Evolutionary conservation across 1,140 invertebrate species (phyloP).

Genomic region (Glomeris maerens): DNA sequence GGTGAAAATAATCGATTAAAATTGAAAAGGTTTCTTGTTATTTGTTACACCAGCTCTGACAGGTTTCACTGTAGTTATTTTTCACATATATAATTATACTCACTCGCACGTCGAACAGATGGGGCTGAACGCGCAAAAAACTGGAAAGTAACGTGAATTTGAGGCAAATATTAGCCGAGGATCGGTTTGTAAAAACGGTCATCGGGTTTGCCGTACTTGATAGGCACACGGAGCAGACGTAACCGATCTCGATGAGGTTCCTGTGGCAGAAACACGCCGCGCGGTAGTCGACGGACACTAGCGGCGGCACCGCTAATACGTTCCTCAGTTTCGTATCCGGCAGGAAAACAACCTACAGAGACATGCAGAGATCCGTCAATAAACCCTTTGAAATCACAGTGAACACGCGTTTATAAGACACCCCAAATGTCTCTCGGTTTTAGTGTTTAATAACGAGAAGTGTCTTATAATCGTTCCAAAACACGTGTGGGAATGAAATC

Average conservation of each 20-base stretch:
- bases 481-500: too few species aligned
- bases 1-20: too few species aligned
- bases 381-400: too few species aligned
- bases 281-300: constrained; percentile 82
- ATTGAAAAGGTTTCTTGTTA: too few species aligned
- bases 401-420: too few species aligned
- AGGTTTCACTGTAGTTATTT: too few species aligned
- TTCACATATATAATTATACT: too few species aligned
- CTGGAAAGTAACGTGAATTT: constrained; percentile 40
- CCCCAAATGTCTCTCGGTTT: too few species aligned
- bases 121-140: constrained; percentile 93
- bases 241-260: constrained; percentile 89
- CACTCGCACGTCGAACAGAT: constrained; percentile 95
- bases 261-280: constrained; percentile 96
- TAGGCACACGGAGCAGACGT: constrained; percentile 93
- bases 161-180: not conserved
- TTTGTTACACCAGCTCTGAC: not conserved
- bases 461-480: too few species aligned
- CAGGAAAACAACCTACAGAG: constrained; percentile 76
- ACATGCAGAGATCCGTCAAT: too few species aligned
- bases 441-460: too few species aligned
- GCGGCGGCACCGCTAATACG: constrained; percentile 73
- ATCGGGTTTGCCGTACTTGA: constrained; percentile 54
- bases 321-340: constrained; percentile 63
- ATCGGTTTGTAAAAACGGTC: not conserved